phyloP scores from a whole-genome alignment of 2,888 invertebrate species.

The Sclerodermus sp. region DNA sequence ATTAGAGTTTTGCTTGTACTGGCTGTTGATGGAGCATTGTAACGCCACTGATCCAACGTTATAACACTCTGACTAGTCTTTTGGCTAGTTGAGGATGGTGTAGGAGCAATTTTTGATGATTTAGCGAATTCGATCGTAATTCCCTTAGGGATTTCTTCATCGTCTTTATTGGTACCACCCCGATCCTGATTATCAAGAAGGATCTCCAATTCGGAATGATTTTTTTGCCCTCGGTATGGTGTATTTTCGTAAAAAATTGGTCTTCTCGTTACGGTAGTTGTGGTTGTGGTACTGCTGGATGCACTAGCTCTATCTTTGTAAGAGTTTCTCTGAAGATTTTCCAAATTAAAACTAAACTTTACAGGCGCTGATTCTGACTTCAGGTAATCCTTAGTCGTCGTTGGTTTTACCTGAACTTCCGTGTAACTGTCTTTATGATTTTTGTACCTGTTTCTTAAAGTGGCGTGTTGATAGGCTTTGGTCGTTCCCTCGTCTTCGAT shows the following conservation, averaged over 20 bases:
- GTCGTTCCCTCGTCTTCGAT: too few species aligned
- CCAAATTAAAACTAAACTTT: constrained; percentile 44
- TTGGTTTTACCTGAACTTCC: constrained; percentile 23
- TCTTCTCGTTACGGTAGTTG: background rate
- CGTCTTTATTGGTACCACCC: background rate
- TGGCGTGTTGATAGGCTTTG: too few species aligned
- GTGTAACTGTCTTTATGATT: constrained; percentile 39
- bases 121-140: constrained; percentile 10
- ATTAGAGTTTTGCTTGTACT: too few species aligned
- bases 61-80: constrained; percentile 36
- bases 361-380: constrained; percentile 34
- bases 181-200: background rate
- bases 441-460: constrained; percentile 18
- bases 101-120: constrained; percentile 34
- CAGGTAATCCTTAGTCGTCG: constrained; percentile 18
- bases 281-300: too few species aligned
- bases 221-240: background rate
- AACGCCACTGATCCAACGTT: constrained; percentile 53
- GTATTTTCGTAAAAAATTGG: background rate
- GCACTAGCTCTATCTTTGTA: background rate
- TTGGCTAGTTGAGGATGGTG: too few species aligned
- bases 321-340: constrained; percentile 25
- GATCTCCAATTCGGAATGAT: constrained; percentile 3
- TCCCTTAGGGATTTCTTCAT: constrained; percentile 4
- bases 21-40: constrained; percentile 51